Base-by-base conservation (phyloP, 1,140 invertebrate species). In the Bombus huntii region DNA sequence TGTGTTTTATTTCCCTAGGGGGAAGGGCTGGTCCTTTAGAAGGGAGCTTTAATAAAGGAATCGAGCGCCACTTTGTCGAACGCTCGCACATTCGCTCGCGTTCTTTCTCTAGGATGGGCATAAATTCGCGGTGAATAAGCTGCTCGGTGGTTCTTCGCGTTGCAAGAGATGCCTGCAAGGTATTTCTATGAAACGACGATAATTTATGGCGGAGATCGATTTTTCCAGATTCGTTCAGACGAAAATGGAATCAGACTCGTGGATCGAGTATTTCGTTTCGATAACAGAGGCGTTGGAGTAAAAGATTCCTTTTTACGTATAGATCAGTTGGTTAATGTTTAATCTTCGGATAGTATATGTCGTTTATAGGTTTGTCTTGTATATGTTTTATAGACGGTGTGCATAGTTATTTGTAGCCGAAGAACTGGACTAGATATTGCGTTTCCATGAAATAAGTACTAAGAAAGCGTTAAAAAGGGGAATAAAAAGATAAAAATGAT, bases 1-100 rank as follows among this genome's bases (percentile, higher is more conserved):
- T 65, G 66, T 85, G 72, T 85, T 85, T 85, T 85, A 85, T 85
- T 85, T 72, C 68, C 76, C 47, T 28, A 2, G n/a, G 57, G 65
- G 4, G 15, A 34, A 28, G 3, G 28, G n/a, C 12, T 25, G 18
- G 6, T 10, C 31, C 44, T n/a, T 82, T 18, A 34, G 13, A 31
- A 13, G 31, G 62, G 18, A 25, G 81, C 73, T 77, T 83, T 77
- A 83, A 77, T 70, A 83, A 83, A 75, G 57, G 57, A 65, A 62
- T 81, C 80, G 80, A 62, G 70, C 70, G 70, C 37, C 70, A 73
- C 39, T 73, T 73, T 81, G 70, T 73, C 39, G 18, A 34, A 22
- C n/a, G 37, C n/a, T 47, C 34, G 39, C 59, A 28, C 62, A 2
- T 22, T 12, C 25, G 8, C 12, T 34, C n/a, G 34, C 25, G 42